Conservation (phyloP, 2,888 invertebrate species). For the Panorpa germanica region DNA sequence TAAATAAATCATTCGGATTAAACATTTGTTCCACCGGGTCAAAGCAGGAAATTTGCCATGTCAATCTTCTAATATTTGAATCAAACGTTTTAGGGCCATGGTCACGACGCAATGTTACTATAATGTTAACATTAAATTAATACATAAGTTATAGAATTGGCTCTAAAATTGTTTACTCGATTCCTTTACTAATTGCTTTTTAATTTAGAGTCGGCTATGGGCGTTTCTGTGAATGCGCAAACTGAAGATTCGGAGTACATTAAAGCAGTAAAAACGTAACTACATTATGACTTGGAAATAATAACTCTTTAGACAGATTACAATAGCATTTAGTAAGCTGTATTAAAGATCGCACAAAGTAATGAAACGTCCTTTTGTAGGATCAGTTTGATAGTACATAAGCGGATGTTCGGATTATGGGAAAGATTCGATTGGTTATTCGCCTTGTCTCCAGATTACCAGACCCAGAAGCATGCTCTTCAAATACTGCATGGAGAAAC, state of each 20-base stretch:
- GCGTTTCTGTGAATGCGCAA: constrained; percentile 53
- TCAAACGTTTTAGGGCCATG: too few species aligned
- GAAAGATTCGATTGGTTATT: constrained; percentile 20
- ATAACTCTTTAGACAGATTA: too few species aligned
- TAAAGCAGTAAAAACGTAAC: constrained; percentile 45
- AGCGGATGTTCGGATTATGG: constrained; percentile 22
- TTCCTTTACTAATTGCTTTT: constrained; percentile 8
- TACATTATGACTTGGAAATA: too few species aligned
- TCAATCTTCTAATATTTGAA: too few species aligned
- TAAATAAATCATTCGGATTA: too few species aligned
- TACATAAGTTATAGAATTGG: background rate
- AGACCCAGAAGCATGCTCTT: constrained; percentile 28
- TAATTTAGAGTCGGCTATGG: constrained; percentile 69
- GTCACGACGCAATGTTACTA: too few species aligned
- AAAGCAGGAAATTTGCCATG: too few species aligned
- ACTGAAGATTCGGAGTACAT: constrained; percentile 51
- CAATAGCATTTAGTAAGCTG: too few species aligned
- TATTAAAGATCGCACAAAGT: too few species aligned
- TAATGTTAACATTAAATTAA: too few species aligned
- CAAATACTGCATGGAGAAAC: constrained; percentile 31
- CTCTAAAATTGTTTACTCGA: background rate
- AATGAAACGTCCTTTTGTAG: background rate
- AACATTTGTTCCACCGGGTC: too few species aligned
- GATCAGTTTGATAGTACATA: constrained; percentile 14
- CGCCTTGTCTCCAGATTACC: constrained; percentile 34